A percentile compares a stretch with the other conserved stretches of the same genome.
Evolutionary conservation across 2,113 vertebrate genomes (phyloP).

Genomic region (Oryzias celebensis): DNA sequence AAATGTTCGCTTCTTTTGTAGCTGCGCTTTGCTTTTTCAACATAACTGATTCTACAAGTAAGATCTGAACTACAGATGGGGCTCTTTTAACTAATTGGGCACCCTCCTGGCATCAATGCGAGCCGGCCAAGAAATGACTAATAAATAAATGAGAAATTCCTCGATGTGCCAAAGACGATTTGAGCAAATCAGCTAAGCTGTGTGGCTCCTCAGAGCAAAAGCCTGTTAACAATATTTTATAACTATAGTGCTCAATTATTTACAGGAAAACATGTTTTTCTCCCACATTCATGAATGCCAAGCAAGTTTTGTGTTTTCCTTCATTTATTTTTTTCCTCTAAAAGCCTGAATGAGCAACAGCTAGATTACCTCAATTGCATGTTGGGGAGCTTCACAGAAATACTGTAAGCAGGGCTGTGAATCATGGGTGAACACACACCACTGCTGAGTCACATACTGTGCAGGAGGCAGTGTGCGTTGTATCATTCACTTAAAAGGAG

Average conservation of each 20-base stretch:
- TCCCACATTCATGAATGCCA: slow-evolving; percentile 4
- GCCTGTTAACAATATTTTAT: slow-evolving; percentile 3
- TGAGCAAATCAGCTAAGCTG: slow-evolving; percentile 14
- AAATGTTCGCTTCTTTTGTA: slow-evolving; percentile 1
- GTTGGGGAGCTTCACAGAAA: slow-evolving; percentile 35
- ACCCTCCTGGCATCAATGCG: slow-evolving; percentile 39
- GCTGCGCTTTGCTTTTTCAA: slow-evolving; percentile 1
- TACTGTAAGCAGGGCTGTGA: slow-evolving; percentile 29
- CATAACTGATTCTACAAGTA: slow-evolving; percentile 15
- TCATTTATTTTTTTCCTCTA: background rate
- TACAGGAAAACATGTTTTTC: slow-evolving; percentile 5
- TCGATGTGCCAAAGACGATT: slow-evolving; percentile 26
- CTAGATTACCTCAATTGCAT: slow-evolving; percentile 46
- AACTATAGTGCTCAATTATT: background rate
- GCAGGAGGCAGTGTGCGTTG: slow-evolving; percentile 28
- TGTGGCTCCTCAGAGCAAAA: background rate
- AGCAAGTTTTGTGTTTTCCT: background rate
- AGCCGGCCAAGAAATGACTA: slow-evolving; percentile 22
- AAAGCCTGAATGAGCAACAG: slow-evolving; percentile 29
- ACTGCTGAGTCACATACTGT: slow-evolving; percentile 45
- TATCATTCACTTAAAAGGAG: slow-evolving; percentile 15
- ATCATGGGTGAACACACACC: slow-evolving; percentile 37
- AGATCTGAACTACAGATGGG: slow-evolving; percentile 42
- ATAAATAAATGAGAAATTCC: slow-evolving; percentile 39
- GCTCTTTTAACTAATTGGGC: slow-evolving; percentile 38